These are phyloP conservation scores for Allolobophora icterica DNA, from an alignment of 2,888 invertebrate genomes.

Conservation along the genomic window DNA sequence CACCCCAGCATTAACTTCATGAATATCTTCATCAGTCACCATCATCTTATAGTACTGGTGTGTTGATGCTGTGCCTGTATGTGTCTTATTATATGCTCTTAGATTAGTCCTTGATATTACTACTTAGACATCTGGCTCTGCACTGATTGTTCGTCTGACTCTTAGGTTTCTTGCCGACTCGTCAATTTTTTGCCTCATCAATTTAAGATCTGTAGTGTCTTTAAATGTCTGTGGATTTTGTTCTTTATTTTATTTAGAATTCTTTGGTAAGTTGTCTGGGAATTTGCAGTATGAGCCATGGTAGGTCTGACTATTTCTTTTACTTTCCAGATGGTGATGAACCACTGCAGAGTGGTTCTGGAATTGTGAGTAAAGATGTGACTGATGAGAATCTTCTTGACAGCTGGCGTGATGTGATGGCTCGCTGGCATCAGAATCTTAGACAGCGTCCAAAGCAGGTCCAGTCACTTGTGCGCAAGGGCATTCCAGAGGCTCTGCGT, in stretches of 20 bases:
- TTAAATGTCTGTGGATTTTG: neutral
- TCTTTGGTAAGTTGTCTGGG: too few species aligned
- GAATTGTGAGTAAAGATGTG: conserved; percentile 94
- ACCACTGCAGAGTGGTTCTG: conserved; percentile 94
- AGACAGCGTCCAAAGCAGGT: conserved; percentile 77
- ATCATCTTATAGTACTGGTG: neutral
- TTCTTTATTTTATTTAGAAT: too few species aligned
- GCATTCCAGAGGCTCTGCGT: conserved; percentile 93
- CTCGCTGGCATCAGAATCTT: conserved; percentile 63
- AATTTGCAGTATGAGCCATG: neutral
- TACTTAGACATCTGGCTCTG: neutral
- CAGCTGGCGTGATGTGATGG: conserved; percentile 85
- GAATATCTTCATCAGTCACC: neutral
- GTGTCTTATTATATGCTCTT: neutral
- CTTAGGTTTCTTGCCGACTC: neutral
- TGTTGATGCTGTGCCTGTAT: neutral
- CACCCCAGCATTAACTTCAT: too few species aligned
- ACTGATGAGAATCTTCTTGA: conserved; percentile 84
- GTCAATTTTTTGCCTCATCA: neutral
- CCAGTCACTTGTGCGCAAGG: conserved; percentile 67
- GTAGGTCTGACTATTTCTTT: neutral
- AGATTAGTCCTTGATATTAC: neutral
- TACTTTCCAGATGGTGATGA: conserved; percentile 71
- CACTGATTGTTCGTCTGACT: neutral
- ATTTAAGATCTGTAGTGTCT: neutral